Conservation (phyloP, 2,113 vertebrate genomes). For the Panurus biarmicus region DNA sequence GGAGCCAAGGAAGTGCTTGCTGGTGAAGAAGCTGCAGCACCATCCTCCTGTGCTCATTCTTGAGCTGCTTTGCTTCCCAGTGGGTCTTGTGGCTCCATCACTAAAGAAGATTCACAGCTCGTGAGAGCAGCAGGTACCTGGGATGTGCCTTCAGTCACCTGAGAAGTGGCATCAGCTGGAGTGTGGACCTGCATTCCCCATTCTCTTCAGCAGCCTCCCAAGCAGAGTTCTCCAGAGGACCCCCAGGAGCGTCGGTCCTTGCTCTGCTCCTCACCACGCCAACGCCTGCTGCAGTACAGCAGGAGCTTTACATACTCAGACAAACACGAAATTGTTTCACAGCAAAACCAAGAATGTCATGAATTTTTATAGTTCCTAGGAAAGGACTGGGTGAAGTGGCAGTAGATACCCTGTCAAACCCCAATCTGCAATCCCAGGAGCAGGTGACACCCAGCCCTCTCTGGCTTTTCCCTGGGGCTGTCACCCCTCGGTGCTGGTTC, state of each 20-base stretch:
- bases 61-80: not conserved
- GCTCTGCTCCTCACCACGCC: not conserved
- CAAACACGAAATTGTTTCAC: not conserved
- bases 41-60: not conserved
- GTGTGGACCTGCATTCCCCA: fast-evolving
- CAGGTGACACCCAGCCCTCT: not conserved
- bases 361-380: not conserved
- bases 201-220: not conserved
- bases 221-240: not conserved
- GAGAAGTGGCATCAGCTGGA: not conserved
- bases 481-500: not conserved
- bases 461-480: not conserved
- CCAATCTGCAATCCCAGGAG: not conserved
- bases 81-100: not conserved
- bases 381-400: not conserved
- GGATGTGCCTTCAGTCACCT: not conserved
- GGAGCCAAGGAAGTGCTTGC: not conserved
- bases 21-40: not conserved
- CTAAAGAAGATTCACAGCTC: not conserved
- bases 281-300: not conserved
- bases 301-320: not conserved
- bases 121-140: not conserved
- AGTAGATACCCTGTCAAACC: not conserved
- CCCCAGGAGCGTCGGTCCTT: fast-evolving
- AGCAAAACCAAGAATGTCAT: not conserved